Base-by-base conservation (phyloP, 2,113 vertebrate species). In the Limanda limanda region DNA sequence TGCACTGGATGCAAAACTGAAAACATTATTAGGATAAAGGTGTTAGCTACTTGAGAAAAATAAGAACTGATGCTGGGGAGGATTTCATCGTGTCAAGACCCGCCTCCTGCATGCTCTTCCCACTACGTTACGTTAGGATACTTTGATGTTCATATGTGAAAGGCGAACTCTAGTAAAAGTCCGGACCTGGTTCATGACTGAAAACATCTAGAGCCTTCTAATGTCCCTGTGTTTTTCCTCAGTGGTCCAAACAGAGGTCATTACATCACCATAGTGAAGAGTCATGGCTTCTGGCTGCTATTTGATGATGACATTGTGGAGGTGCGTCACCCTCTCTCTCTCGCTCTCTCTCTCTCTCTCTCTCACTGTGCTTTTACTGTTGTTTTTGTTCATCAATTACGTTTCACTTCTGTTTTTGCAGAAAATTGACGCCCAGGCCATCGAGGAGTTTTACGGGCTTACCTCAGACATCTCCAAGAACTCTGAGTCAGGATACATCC, bases 401-500 rank as follows among this genome's bases (percentile, higher is more conserved):
- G 0, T 67, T 31, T 54, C 18, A 6, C 25, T 31, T 55, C 52
- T 81, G 13, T 62, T 12, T 56, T 42, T 66, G 64, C 94, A 99
- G 97, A 98, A 99, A 97, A 99, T 99, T 60, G 98, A 99, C 86
- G 97, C 98, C 85, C 98, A 99, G 95, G 97, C 98, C 81, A 98
- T 99, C 76, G 98, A 99, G 92, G 98, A 99, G 94, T 99, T 99
- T 91, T 99, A 99, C 47, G 98, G 98, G 71, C 95, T 99, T 91
- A 99, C 98, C 1, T 98, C 98, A 76, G 98, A 99, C 93, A 98
- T 98, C 95, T 98, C 97, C 71, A 99, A 99, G 94, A 99, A 99
- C 94, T 99, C 98, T 0, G 98, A 99, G 92, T 99, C 98, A 60
- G 98, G 98, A 87, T 99, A 99, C 92, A 99, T 99, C 94, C 96